These are phyloP conservation scores for Epicampocera succincta DNA, from an alignment of 2,888 invertebrate species.

Conservation along the genomic window DNA sequence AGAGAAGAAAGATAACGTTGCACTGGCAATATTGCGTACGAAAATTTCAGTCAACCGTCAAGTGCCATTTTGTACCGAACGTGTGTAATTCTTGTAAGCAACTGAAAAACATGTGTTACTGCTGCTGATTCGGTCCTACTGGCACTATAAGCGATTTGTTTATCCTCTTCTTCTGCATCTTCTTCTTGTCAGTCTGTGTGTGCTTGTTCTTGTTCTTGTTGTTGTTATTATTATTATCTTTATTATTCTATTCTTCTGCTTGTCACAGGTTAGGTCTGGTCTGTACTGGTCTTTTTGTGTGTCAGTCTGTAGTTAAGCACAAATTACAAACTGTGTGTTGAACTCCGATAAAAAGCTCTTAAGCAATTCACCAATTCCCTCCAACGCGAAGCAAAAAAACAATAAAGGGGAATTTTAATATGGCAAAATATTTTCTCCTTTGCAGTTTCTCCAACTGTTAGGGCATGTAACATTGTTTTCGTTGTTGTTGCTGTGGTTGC, in stretches of 20 bases:
- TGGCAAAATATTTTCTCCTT: constrained; percentile 35
- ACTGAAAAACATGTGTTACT: constrained; percentile 60
- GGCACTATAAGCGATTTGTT: constrained; percentile 38
- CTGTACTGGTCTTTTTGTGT: constrained; percentile 11
- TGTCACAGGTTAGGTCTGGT: constrained; percentile 43
- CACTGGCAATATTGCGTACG: constrained; percentile 28
- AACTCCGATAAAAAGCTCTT: constrained; percentile 38
- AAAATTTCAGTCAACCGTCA: constrained; percentile 41
- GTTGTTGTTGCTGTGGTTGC: no score
- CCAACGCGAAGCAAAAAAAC: not conserved
- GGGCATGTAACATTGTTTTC: no score
- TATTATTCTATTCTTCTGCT: no score
- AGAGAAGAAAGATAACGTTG: constrained; percentile 12
- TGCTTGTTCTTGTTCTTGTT: constrained; percentile 20
- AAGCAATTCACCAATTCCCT: constrained; percentile 30
- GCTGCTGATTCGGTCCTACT: constrained; percentile 49
- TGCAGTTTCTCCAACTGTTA: not conserved
- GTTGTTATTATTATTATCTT: no score
- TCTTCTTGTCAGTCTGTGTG: constrained; percentile 6
- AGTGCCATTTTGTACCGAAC: constrained; percentile 35
- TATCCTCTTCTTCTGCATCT: constrained; percentile 16
- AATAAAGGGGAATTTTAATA: not conserved
- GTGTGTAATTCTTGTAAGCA: constrained; percentile 50
- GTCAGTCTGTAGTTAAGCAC: constrained; percentile 20
- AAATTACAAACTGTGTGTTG: constrained; percentile 1